Conservation (phyloP, 2,888 invertebrate species). For the Zhuqinia jingwanae region DNA sequence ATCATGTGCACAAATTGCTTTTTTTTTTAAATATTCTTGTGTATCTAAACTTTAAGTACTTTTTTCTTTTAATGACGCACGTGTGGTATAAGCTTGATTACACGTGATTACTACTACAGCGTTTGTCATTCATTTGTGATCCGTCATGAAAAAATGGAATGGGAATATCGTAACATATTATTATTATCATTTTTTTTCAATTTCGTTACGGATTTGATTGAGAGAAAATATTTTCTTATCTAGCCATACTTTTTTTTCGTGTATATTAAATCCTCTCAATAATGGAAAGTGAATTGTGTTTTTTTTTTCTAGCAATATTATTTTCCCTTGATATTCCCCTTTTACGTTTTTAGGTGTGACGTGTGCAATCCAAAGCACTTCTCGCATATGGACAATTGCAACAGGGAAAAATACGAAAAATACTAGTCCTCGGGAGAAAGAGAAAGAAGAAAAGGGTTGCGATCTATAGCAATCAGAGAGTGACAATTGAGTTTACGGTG, state of each 20-base stretch:
- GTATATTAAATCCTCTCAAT: neutral
- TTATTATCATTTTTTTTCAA: neutral
- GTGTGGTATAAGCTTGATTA: slow-evolving; percentile 18
- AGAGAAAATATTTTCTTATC: too few relatives aligned
- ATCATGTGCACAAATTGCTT: slow-evolving; percentile 45
- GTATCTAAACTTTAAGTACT: too few relatives aligned
- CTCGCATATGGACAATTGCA: slow-evolving; percentile 25
- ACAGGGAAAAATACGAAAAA: too few relatives aligned
- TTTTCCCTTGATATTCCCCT: neutral
- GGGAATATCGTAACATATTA: neutral
- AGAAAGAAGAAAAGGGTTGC: slow-evolving; percentile 20
- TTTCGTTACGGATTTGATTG: neutral
- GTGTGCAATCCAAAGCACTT: neutral
- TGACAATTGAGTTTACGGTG: slow-evolving; percentile 55
- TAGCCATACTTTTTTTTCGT: neutral
- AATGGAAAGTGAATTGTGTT: neutral
- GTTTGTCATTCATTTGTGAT: neutral
- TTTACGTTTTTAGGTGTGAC: slow-evolving; percentile 14
- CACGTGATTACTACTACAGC: neutral
- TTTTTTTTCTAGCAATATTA: neutral
- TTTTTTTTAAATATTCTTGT: slow-evolving; percentile 9
- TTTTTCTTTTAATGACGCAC: too few relatives aligned
- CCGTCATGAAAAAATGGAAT: neutral
- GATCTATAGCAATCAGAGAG: slow-evolving; percentile 4
- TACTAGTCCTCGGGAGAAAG: too few relatives aligned